Evolutionary conservation across 2,888 invertebrate genomes (phyloP).

Genomic region (Hemicrepidius hirtus): DNA sequence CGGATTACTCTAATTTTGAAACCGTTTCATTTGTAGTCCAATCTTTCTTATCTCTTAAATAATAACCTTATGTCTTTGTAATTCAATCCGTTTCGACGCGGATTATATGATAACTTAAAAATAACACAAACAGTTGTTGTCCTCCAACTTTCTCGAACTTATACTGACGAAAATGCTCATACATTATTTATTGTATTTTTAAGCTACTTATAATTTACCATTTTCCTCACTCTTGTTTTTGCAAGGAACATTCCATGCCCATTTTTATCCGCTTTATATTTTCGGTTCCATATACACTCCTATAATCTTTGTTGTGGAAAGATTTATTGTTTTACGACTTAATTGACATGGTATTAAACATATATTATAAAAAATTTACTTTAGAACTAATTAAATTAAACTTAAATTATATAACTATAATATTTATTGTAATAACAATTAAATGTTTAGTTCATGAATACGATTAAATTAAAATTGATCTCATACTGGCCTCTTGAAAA

Average conservation of each 20-base stretch:
- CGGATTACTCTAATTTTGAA: background rate
- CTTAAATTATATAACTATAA: background rate
- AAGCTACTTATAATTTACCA: conserved; percentile 28
- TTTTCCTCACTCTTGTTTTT: background rate
- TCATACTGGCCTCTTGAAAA: too few relatives aligned
- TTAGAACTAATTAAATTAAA: background rate
- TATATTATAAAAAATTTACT: background rate
- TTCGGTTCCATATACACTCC: background rate
- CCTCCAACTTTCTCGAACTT: conserved; percentile 33
- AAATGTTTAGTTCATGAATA: too few relatives aligned
- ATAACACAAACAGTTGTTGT: conserved; percentile 11
- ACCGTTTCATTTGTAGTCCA: background rate
- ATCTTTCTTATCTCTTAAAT: conserved; percentile 13
- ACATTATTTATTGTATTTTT: conserved; percentile 31
- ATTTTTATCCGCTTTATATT: conserved; percentile 3
- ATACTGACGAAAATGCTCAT: conserved; percentile 27
- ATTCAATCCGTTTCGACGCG: background rate
- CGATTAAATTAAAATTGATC: too few relatives aligned
- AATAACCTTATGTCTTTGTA: conserved; percentile 4
- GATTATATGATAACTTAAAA: background rate
- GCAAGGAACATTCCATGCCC: conserved; percentile 6
- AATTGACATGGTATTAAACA: background rate
- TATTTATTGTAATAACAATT: too few relatives aligned
- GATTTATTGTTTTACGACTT: conserved; percentile 2
- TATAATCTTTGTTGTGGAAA: background rate